Percentiles rank a stretch among this genome's conserved stretches.
phyloP scores from a whole-genome alignment of 2,888 invertebrate species.

The Trissolcus brochymenae region DNA sequence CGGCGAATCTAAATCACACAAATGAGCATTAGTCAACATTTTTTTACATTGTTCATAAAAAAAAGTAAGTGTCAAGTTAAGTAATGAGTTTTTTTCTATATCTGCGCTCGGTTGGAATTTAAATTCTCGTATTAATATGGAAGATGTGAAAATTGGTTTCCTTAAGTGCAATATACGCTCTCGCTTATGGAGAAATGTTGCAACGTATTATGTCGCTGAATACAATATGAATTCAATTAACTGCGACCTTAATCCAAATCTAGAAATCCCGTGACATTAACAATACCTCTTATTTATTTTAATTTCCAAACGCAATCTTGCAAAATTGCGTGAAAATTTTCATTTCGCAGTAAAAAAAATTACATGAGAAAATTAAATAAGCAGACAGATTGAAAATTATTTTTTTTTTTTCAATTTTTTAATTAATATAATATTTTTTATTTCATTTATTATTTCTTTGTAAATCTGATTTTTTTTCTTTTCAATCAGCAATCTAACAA shows the following conservation, averaged over 20 bases:
- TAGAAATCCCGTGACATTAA: slow-evolving; percentile 5
- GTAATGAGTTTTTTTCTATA: no score
- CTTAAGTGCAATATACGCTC: slow-evolving; percentile 9
- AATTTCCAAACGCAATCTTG: neutral
- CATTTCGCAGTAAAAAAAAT: no score
- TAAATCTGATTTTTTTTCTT: no score
- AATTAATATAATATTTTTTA: no score
- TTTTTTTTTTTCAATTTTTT: no score
- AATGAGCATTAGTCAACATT: slow-evolving; percentile 3
- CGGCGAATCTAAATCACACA: slow-evolving; percentile 6
- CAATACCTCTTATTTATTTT: slow-evolving; percentile 1
- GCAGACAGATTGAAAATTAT: no score
- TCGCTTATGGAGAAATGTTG: slow-evolving; percentile 10
- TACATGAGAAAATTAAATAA: no score
- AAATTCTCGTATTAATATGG: slow-evolving; percentile 10
- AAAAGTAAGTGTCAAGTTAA: neutral
- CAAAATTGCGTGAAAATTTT: no score
- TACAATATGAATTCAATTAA: slow-evolving; percentile 25
- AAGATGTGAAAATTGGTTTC: slow-evolving; percentile 2
- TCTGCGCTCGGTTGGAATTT: no score
- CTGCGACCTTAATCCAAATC: neutral
- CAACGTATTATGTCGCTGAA: slow-evolving; percentile 13
- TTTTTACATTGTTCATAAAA: neutral
- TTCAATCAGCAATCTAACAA: no score
- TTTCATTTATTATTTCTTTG: no score